Evolutionary conservation across 2,888 invertebrate species (phyloP).

Genomic region (Scaptomyza flava): DNA sequence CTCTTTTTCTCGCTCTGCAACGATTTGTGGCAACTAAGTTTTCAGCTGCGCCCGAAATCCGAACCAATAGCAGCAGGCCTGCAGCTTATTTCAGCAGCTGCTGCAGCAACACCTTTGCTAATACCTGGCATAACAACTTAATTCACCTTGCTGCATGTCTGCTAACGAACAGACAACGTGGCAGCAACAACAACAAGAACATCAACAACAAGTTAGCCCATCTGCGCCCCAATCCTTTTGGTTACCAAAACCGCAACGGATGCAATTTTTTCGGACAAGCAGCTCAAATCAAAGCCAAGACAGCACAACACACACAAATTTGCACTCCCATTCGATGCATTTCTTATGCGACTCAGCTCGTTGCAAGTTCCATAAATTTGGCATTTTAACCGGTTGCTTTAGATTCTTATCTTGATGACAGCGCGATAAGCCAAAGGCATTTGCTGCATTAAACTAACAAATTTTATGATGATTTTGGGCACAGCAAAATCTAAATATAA

Average conservation of each 20-base stretch:
- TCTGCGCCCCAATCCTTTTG: constrained; percentile 19
- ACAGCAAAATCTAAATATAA: constrained; percentile 64
- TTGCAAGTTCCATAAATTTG: constrained; percentile 63
- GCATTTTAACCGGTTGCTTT: constrained; percentile 62
- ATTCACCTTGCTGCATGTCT: constrained; percentile 61
- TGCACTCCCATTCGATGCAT: constrained; percentile 53
- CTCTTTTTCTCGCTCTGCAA: background rate
- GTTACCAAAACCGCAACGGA: constrained; percentile 50
- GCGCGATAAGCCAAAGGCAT: constrained; percentile 13
- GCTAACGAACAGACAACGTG: constrained; percentile 52
- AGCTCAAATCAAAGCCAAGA: constrained; percentile 66
- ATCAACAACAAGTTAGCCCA: constrained; percentile 20
- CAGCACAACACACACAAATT: constrained; percentile 47
- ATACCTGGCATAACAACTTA: constrained; percentile 76
- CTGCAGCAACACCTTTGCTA: constrained; percentile 70
- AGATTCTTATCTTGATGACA: constrained; percentile 65
- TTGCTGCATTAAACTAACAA: constrained; percentile 65
- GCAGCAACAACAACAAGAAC: constrained; percentile 24
- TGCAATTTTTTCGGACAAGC: constrained; percentile 64
- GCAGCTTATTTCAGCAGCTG: constrained; percentile 34
- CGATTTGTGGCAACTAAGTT: constrained; percentile 30
- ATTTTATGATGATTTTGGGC: constrained; percentile 60
- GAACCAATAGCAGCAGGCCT: constrained; percentile 27
- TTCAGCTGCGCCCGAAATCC: constrained; percentile 44
- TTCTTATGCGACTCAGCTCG: constrained; percentile 41